These are phyloP conservation scores for Epistrophe eligans DNA, from an alignment of 2,888 invertebrate species.

Conservation along the genomic window DNA sequence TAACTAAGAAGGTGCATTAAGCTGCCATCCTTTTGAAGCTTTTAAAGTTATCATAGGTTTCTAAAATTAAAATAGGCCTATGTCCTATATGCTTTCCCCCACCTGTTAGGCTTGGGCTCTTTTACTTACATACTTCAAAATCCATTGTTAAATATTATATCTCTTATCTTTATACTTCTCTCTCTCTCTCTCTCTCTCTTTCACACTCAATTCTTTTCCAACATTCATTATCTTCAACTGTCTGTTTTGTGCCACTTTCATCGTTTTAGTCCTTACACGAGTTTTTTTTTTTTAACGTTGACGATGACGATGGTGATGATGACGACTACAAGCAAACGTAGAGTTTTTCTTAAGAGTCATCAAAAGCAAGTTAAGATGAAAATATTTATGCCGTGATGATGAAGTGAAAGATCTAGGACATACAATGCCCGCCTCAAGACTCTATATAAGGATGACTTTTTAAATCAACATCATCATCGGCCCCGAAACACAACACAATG, in stretches of 20 bases:
- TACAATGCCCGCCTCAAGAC: conserved; percentile 41
- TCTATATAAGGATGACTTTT: conserved; percentile 30
- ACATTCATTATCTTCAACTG: conserved; percentile 9
- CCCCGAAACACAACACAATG: conserved; percentile 2
- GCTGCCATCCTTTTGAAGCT: background rate
- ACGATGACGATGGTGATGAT: conserved; percentile 16
- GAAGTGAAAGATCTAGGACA: conserved; percentile 74
- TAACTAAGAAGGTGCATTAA: background rate
- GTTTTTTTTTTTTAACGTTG: conserved; percentile 26
- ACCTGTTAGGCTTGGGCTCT: background rate
- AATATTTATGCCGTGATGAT: conserved; percentile 73
- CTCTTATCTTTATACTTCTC: background rate
- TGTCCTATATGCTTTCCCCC: background rate
- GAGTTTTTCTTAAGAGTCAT: conserved; percentile 68
- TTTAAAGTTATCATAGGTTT: background rate
- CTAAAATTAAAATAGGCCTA: background rate
- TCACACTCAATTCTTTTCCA: background rate
- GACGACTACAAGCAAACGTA: conserved; percentile 26
- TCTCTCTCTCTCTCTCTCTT: background rate
- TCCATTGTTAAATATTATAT: conserved; percentile 2
- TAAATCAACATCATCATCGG: conserved; percentile 39
- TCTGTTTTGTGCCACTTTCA: conserved; percentile 41
- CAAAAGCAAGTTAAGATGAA: conserved; percentile 76
- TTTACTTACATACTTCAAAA: background rate
- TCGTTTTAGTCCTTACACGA: conserved; percentile 25